Conservation (phyloP, 2,113 vertebrate species). For the Anoura caudifer region DNA sequence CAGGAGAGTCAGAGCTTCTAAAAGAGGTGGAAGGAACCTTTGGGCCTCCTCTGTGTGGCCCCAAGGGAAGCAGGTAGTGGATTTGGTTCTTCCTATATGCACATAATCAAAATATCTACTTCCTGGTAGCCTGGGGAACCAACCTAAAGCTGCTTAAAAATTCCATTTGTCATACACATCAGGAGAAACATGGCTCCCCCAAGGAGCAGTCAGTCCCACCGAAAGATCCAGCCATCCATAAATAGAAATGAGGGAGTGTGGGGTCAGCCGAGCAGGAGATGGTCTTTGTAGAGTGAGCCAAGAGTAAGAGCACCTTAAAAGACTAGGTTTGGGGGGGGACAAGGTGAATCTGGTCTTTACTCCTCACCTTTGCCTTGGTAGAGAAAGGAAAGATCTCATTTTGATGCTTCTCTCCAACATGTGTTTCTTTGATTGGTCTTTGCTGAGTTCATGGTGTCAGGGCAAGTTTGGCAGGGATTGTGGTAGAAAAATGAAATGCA, state of each 20-base stretch:
- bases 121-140: not conserved
- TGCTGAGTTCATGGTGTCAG: not conserved
- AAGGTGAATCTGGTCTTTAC: not conserved
- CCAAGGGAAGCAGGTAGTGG: slow-evolving; percentile 11
- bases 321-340: not conserved
- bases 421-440: not conserved
- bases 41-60: not conserved
- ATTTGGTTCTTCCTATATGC: slow-evolving; percentile 8
- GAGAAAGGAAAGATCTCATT: not conserved
- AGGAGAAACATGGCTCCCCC: not conserved
- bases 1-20: not conserved
- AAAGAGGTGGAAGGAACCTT: not conserved
- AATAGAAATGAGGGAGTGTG: not conserved
- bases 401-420: not conserved
- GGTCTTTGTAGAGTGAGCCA: not conserved
- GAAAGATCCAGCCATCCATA: not conserved
- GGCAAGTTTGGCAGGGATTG: not conserved
- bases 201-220: not conserved
- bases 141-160: not conserved
- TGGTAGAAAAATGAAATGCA: not conserved
- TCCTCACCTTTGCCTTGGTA: not conserved
- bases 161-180: not conserved
- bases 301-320: not conserved
- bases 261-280: not conserved
- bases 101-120: slow-evolving; percentile 4